A percentile compares a stretch with the other conserved stretches of the same genome.
Conservation (phyloP, 2,797 vertebrate genomes). For the Argya squamiceps region DNA sequence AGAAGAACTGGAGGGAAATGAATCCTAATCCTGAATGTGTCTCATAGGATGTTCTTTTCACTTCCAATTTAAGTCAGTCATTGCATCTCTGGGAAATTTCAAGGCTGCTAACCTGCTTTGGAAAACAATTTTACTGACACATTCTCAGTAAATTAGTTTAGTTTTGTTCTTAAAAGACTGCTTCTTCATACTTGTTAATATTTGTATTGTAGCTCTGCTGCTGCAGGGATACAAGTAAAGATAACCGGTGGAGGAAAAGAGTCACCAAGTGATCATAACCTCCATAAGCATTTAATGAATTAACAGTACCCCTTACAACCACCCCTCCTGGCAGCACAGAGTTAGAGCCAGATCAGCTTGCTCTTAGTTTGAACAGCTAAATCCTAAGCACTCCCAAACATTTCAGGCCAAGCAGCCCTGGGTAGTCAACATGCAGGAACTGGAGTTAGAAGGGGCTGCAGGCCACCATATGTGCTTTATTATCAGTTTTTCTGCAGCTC, state of each 20-base stretch:
- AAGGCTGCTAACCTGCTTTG: neutral
- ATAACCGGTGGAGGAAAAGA: neutral
- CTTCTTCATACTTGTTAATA: neutral
- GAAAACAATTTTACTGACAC: slow-evolving; percentile 4
- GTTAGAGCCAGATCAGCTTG: neutral
- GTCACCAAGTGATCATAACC: neutral
- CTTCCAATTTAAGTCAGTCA: neutral
- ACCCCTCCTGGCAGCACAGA: neutral
- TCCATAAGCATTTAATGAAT: slow-evolving; percentile 8
- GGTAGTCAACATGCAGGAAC: neutral
- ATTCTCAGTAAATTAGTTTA: slow-evolving; percentile 13
- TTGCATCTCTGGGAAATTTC: neutral
- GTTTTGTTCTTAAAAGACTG: neutral
- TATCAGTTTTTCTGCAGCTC: neutral
- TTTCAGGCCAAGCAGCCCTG: neutral
- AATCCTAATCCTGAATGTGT: neutral
- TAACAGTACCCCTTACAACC: neutral
- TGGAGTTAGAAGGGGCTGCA: neutral
- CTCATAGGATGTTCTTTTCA: neutral
- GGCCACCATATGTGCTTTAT: accelerated
- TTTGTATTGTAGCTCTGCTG: neutral
- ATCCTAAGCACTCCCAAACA: neutral
- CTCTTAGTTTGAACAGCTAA: neutral
- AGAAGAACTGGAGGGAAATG: neutral
- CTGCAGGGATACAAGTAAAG: neutral